These are phyloP conservation scores for Cerceris rybyensis DNA, from an alignment of 2,888 invertebrate species.

Conservation along the genomic window DNA sequence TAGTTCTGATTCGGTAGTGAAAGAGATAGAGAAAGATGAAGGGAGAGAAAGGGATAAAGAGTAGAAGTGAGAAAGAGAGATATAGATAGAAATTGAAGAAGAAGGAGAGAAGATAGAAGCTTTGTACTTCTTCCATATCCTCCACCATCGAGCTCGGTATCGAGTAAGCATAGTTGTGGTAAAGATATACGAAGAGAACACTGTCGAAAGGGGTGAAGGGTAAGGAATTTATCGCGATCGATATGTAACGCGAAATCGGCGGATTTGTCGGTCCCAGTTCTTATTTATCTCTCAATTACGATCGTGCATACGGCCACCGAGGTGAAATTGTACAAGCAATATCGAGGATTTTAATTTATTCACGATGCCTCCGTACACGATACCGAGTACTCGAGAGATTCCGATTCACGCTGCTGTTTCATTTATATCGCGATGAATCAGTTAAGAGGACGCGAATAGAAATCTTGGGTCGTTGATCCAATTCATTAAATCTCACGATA, in stretches of 20 bases:
- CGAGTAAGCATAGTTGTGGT: no score
- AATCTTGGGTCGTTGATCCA: not conserved
- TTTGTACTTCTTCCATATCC: no score
- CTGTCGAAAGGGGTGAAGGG: conserved; percentile 22
- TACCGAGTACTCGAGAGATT: conserved; percentile 15
- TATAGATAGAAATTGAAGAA: no score
- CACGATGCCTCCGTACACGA: conserved; percentile 5
- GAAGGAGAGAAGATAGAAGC: no score
- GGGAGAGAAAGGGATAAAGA: no score
- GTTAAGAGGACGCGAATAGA: conserved; percentile 8
- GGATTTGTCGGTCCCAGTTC: conserved; percentile 50
- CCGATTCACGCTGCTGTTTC: conserved; percentile 10
- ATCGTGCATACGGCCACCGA: conserved; percentile 43
- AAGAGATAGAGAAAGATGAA: no score
- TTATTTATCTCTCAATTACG: conserved; percentile 52
- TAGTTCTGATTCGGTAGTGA: not conserved
- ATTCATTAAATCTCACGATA: not conserved
- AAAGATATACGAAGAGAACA: no score
- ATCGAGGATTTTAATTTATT: conserved; percentile 41
- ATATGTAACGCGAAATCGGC: conserved; percentile 33
- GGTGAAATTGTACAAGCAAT: conserved; percentile 43
- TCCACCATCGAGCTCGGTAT: no score
- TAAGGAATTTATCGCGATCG: conserved; percentile 60
- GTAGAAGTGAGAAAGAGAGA: no score
- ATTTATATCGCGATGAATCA: conserved; percentile 19